Evolutionary conservation across 2,797 vertebrate genomes (phyloP), one percentile per base, ranked within the genome.

Genomic region (Dermochelys coriacea): DNA sequence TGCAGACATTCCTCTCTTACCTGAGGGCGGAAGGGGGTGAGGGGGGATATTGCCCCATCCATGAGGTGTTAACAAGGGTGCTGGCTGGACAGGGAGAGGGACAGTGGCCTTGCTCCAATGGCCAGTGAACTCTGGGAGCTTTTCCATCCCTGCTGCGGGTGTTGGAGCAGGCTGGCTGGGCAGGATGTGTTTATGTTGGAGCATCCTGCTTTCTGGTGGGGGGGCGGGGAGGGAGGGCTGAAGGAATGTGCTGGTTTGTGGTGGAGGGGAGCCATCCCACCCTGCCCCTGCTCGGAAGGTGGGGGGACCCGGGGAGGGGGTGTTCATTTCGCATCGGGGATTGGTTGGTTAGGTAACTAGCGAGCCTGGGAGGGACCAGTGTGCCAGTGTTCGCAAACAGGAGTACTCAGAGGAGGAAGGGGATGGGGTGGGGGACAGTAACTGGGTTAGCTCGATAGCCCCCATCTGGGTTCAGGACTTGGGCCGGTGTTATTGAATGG

Each of bases 111-210:
- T 12, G 71, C 12, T 25, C 71, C 41, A 75, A 12, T 27, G 71
- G 71, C 25, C 71, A 12, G 41, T 71, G 94, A 94, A 93, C 93
- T 86, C 89, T 27, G 1, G 91, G 91, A 95, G 91, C 91, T 92
- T 93, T 86, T 97, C 97, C 54, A 91, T 96, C 96, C 91, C 97
- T 94, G 95, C 97, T 94, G 97, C 98, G 98, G 96, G 95, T 78
- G 94, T 95, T 84, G 21, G 47, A 91, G 96, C 90, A 12, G 88
- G 93, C 86, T 95, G 90, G 91, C 84, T 96, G 96, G 96, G 95
- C 90, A 96, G 96, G 96, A 94, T 91, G 71, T 95, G 96, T 96
- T 96, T 96, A 95, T 95, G 94, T 96, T 94, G 96, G 95, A 95
- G 96, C 87, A 80, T 91, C 89, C 80, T 64, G 92, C 84, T 91